Percentiles rank a stretch among this genome's conserved stretches.
These are phyloP conservation scores for Isaurus tuberculatus DNA, from an alignment of 92 coral and sea anemone species.

Conservation along the genomic window DNA sequence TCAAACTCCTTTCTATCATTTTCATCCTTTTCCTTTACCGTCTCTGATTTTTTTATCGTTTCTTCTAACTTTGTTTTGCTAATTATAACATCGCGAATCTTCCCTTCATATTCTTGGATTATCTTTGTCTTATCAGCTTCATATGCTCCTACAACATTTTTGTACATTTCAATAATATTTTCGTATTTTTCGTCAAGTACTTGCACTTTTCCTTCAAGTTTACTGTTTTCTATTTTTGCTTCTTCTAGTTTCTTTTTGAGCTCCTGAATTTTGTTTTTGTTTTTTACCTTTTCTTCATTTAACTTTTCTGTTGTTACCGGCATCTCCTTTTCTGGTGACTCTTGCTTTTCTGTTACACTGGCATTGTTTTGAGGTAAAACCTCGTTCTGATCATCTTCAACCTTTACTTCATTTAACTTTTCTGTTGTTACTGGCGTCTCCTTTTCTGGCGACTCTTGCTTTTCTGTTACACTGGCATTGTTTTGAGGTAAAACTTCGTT, in stretches of 20 bases:
- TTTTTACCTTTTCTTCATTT: not conserved
- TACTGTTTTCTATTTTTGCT: slow-evolving; percentile 48
- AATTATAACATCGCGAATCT: slow-evolving; percentile 44
- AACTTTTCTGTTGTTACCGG: not conserved
- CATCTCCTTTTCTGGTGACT: not conserved
- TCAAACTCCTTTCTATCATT: not conserved
- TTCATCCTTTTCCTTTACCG: not conserved
- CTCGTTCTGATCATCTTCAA: too few relatives aligned
- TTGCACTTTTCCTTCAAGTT: slow-evolving; percentile 49
- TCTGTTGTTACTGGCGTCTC: too few relatives aligned
- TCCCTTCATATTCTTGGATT: slow-evolving; percentile 69
- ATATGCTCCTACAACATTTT: slow-evolving; percentile 59
- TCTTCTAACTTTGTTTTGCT: slow-evolving; percentile 57
- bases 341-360: not conserved
- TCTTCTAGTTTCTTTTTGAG: slow-evolving; percentile 58
- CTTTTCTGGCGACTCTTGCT: too few relatives aligned
- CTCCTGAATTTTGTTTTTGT: slow-evolving; percentile 69
- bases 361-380: too few relatives aligned
- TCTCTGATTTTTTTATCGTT: slow-evolving; percentile 38
- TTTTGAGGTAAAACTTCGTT: too few relatives aligned
- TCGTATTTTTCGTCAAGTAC: slow-evolving; percentile 50
- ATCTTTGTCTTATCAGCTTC: slow-evolving; percentile 64
- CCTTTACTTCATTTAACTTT: too few relatives aligned
- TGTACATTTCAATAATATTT: slow-evolving; percentile 68
- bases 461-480: too few relatives aligned